Evolutionary conservation across 2,888 invertebrate genomes (phyloP), one percentile per base, ranked within the genome.

Genomic region (Xylocampa areola): DNA sequence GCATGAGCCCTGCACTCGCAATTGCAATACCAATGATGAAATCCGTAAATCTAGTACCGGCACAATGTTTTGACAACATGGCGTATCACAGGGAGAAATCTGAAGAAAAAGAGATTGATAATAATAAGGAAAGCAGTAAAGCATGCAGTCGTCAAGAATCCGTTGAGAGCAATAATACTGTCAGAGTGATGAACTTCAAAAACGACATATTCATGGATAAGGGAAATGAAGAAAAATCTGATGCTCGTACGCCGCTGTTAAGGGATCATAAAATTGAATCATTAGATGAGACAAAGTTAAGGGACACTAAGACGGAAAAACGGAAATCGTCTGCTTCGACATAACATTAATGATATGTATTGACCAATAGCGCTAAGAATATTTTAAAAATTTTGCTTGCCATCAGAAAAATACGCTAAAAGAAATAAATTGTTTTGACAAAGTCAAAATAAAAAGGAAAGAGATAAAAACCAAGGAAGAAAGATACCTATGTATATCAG

Each of bases 1-100:
- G 96, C 74, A 94, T 95, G 86, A 95, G 95, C 80, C 95, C 95
- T 51, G 95, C 95, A 33, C 86, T 95, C 44, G 94, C 95, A 41
- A 95, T 95, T 80, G 95, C 95, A 53, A 82, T 95, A 62, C 94
- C 95, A 53, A 95, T 95, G 92, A 94, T 95, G 91, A 95, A 95
- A 63, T 94, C 94, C 7, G 92, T 94, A 30, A 94, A 94, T 77
- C 82, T 94, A 37, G 89, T 92, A 37, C 94, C 94, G 36, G 82
- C 88, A 8, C 94, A 94, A 66, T 94, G 94, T 73, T 94, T 94
- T 52, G 94, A 94, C 71, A 94, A 94, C 68, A 91, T 94, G 88
- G 94, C 91, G 5, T 94, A 86, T 68, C 91, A 92, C 62, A 86
- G 69, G 25, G 92, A 92, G 54, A 91, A 86, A 77, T 67, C 76